Conservation (phyloP, 2,888 invertebrate genomes). For the Sturmia bella region DNA sequence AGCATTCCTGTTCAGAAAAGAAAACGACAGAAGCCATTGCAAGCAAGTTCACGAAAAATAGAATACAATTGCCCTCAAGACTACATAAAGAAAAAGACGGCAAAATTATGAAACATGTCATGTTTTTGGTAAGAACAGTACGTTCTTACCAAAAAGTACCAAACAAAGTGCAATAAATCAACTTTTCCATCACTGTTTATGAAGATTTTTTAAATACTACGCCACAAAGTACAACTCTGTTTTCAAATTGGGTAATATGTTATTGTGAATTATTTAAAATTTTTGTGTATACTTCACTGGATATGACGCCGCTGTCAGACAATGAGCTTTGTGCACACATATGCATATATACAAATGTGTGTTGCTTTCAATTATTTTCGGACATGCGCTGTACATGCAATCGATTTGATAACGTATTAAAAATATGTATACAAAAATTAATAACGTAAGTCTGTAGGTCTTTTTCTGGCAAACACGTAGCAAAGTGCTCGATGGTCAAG, state of each 20-base stretch:
- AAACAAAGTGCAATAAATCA: too few relatives aligned
- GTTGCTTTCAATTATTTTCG: not conserved
- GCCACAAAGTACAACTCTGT: not conserved
- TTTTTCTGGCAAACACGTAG: not conserved
- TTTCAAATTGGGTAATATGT: constrained; percentile 21
- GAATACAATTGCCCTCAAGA: too few relatives aligned
- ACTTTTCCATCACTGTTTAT: too few relatives aligned
- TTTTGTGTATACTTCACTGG: constrained; percentile 40
- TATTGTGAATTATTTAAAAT: constrained; percentile 47
- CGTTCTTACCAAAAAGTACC: too few relatives aligned
- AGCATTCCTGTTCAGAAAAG: too few relatives aligned
- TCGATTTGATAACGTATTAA: constrained; percentile 21
- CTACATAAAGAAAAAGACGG: too few relatives aligned
- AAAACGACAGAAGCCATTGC: too few relatives aligned
- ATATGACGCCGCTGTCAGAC: constrained; percentile 41
- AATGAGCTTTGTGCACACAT: constrained; percentile 42
- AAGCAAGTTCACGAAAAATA: too few relatives aligned
- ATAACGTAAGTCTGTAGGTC: constrained; percentile 5
- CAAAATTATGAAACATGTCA: too few relatives aligned
- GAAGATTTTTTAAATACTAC: too few relatives aligned
- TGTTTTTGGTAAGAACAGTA: too few relatives aligned
- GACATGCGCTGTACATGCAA: constrained; percentile 47
- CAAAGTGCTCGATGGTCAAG: not conserved
- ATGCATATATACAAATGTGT: too few relatives aligned
- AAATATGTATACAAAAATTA: constrained; percentile 40